Conservation (phyloP, 1,140 invertebrate genomes). For the Stegodyphus dumicola region DNA sequence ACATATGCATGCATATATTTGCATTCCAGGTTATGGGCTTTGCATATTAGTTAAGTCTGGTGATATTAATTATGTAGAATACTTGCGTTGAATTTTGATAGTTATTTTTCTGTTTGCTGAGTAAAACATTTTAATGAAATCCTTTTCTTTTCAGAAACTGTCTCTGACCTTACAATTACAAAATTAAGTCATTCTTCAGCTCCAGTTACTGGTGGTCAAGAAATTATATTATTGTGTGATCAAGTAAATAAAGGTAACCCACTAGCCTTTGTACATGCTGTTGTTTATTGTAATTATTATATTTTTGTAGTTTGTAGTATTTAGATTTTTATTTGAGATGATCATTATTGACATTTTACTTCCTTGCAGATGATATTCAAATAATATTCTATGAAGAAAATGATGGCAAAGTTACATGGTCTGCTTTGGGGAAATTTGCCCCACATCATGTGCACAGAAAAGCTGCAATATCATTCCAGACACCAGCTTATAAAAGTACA, state of each 20-base stretch:
- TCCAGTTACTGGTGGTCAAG: slow-evolving; percentile 82
- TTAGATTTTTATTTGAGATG: not conserved
- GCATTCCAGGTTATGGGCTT: too few relatives aligned
- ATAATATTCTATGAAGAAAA: slow-evolving; percentile 88
- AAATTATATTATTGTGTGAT: slow-evolving; percentile 92
- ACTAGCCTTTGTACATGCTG: not conserved
- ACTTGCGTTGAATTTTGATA: too few relatives aligned
- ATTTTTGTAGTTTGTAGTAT: not conserved
- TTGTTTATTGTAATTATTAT: not conserved
- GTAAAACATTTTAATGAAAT: not conserved
- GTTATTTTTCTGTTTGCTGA: too few relatives aligned
- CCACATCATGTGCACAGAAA: slow-evolving; percentile 92
- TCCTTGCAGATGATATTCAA: slow-evolving; percentile 83
- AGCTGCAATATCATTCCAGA: slow-evolving; percentile 85
- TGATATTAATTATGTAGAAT: too few relatives aligned
- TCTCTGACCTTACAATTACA: slow-evolving; percentile 89
- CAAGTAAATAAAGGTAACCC: slow-evolving; percentile 78
- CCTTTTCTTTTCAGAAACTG: slow-evolving; percentile 76
- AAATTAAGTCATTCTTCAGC: slow-evolving; percentile 85
- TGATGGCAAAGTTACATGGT: slow-evolving; percentile 80
- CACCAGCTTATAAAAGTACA: slow-evolving; percentile 77
- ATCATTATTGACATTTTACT: not conserved
- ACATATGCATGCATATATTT: too few relatives aligned
- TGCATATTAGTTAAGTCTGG: too few relatives aligned
- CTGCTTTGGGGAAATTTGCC: slow-evolving; percentile 85